Percentiles rank a stretch among this genome's conserved stretches.
Evolutionary conservation across 2,888 invertebrate genomes (phyloP).

Genomic region (Helleia helle): DNA sequence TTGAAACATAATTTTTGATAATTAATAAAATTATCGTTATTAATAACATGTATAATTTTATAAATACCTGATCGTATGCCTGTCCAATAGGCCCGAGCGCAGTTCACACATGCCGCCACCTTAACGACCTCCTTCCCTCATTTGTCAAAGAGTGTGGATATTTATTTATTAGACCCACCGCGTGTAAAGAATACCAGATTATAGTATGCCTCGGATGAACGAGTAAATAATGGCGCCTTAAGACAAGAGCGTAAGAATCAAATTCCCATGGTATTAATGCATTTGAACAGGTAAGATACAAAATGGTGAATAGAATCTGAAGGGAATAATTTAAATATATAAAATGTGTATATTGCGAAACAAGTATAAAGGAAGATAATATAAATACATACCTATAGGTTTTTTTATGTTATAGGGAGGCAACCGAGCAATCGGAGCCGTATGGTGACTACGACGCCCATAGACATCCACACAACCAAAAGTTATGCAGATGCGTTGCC

Average conservation of each 20-base stretch:
- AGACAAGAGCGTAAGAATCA: background rate
- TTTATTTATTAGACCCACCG: constrained; percentile 69
- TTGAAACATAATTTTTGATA: constrained; percentile 2
- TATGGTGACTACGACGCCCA: no score
- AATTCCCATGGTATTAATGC: background rate
- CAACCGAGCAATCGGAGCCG: no score
- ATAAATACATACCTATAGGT: no score
- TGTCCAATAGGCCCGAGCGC: constrained; percentile 18
- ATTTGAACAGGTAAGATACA: background rate
- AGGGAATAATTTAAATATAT: background rate
- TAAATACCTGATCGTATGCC: background rate
- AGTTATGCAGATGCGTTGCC: no score
- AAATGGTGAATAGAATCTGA: background rate
- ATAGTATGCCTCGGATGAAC: background rate
- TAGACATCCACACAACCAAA: no score
- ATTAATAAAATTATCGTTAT: constrained; percentile 7
- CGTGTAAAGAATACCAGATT: constrained; percentile 45
- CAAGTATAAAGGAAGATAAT: no score
- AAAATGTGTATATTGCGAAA: no score
- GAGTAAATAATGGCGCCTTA: background rate
- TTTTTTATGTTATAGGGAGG: no score
- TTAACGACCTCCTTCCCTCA: constrained; percentile 62
- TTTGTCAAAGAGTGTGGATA: constrained; percentile 65
- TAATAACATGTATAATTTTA: constrained; percentile 3
- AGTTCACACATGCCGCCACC: constrained; percentile 41